Base-by-base conservation (phyloP, 1,140 invertebrate genomes). In the Triops cancriformis region DNA sequence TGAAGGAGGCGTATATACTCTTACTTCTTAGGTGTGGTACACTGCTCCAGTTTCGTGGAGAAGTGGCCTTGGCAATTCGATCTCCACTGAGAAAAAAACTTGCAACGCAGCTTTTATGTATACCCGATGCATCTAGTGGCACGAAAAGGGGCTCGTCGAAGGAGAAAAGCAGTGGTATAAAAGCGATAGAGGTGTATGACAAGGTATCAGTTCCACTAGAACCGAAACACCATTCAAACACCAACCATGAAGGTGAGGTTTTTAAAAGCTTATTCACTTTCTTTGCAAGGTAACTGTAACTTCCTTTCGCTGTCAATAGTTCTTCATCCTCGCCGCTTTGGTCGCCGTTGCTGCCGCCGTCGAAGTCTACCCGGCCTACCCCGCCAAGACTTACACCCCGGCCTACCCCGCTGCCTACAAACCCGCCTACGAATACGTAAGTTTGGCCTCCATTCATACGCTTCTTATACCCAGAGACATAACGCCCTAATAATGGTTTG, bases 301-400 rank as follows among this genome's bases (percentile, higher is more conserved):
- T 64, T 4, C 14, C 7, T 64, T 64, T 75, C 45, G 31, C 12
- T 74, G 12, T 73, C 27, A 11, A 14, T 18, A 79, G 78, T 37
- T 79, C 9, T 73, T 79, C n/a, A 76, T 79, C 26, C 10, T 79
- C 75, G 75, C 75, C 64, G 75, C 75, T 11, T 73, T 79, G 74
- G 72, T 79, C 26, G 78, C 75, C 41, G 75, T 77, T 18, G 78
- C 75, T 7, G 28, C 78, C 26, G 78, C 76, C 72, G 77, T 73
- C 18, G 77, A 78, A 42, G 51, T 64, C 51, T 74, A 73, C 14
- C 74, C 74, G 28, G 74, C 74, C 37, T 73, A 73, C 73, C 73
- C 73, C 26, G 73, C 73, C 26, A 64, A 64, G 45, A 64, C 45
- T 64, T 64, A 64, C 45, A 37, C 73, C 31, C 73, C 72, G 28